Percentiles rank a stretch among this genome's conserved stretches.
phyloP scores from a whole-genome alignment of 2,113 vertebrate genomes.

The Carassius carassius region DNA sequence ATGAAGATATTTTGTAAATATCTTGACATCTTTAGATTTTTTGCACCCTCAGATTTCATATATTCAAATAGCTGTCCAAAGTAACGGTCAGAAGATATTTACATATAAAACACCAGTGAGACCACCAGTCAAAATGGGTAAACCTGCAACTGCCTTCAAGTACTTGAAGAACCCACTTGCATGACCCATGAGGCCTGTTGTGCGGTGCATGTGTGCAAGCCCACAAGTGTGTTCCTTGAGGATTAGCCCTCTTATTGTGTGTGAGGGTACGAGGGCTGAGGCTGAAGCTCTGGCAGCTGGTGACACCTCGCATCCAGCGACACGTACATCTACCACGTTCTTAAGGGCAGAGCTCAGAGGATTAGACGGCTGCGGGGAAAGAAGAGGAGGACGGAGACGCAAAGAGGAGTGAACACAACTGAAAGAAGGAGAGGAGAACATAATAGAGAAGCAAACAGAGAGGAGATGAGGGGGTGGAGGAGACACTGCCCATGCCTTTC shows the following conservation, averaged over 20 bases:
- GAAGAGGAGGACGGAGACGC: background rate
- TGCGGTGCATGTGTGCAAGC: conserved; percentile 7
- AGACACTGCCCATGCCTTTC: conserved; percentile 42
- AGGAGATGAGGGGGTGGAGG: conserved; percentile 35
- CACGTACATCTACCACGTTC: conserved; percentile 9
- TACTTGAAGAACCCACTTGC: background rate
- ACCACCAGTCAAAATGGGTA: background rate
- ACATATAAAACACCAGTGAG: no score
- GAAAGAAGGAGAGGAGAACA: conserved; percentile 19
- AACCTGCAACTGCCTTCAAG: background rate
- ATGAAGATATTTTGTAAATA: no score
- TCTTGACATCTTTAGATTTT: no score
- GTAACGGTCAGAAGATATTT: no score
- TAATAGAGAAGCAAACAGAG: conserved; percentile 38
- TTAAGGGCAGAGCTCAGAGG: background rate
- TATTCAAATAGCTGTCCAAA: no score
- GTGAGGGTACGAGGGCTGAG: conserved; percentile 9
- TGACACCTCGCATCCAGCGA: conserved; percentile 13
- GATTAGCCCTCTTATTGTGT: conserved; percentile 49
- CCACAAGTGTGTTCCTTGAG: conserved; percentile 31
- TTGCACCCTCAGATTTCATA: no score
- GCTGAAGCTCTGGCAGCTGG: conserved; percentile 28
- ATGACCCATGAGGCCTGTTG: conserved; percentile 5
- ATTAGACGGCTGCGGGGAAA: background rate
- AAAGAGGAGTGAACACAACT: conserved; percentile 11